phyloP scores from a whole-genome alignment of 2,888 invertebrate genomes.

The Himalopsyche tibetana region DNA sequence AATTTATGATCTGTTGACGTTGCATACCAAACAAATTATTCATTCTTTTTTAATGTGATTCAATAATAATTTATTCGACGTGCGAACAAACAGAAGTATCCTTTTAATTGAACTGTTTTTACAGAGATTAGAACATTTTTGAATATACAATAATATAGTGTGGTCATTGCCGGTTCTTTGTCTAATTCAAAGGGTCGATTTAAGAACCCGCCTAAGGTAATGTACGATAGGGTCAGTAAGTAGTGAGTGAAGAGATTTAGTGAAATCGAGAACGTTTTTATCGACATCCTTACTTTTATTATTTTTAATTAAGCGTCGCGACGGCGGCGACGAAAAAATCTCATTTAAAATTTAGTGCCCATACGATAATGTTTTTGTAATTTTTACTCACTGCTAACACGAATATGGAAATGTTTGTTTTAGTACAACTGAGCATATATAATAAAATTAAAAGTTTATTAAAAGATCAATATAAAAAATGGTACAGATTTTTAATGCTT shows the following conservation, averaged over 20 bases:
- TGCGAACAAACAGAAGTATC: too few relatives aligned
- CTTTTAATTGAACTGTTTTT: too few relatives aligned
- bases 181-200: constrained; percentile 6
- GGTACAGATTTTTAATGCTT: too few relatives aligned
- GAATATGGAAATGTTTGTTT: not conserved
- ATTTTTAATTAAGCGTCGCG: constrained; percentile 51
- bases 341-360: constrained; percentile 24
- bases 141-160: too few relatives aligned
- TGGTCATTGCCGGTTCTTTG: not conserved
- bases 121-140: too few relatives aligned
- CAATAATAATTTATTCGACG: too few relatives aligned
- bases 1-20: too few relatives aligned
- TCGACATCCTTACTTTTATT: constrained; percentile 52
- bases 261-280: constrained; percentile 33
- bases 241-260: constrained; percentile 41
- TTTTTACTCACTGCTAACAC: constrained; percentile 19
- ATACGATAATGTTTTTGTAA: constrained; percentile 35
- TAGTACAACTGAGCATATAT: not conserved
- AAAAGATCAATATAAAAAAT: not conserved
- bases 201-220: not conserved
- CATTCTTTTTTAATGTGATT: too few relatives aligned
- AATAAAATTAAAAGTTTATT: not conserved
- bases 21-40: too few relatives aligned
- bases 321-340: constrained; percentile 17
- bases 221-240: not conserved